Base-by-base conservation (phyloP, 2,797 vertebrate species). In the Galago senegalensis region DNA sequence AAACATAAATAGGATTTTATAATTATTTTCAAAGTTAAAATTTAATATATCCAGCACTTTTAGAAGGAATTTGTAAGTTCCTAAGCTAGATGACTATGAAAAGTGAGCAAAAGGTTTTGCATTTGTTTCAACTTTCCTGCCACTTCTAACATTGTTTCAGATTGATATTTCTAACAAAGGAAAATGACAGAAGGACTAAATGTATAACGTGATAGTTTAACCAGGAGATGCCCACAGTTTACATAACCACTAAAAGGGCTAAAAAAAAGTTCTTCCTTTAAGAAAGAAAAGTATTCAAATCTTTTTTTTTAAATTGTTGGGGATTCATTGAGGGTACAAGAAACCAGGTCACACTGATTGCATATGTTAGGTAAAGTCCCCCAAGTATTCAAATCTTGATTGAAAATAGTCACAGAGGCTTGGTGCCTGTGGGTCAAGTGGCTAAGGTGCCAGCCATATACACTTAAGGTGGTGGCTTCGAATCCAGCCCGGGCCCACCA, bases 11-110 rank as follows among this genome's bases (percentile, higher is more conserved):
- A 76, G 17, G 25, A 89, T 77, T 94, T 95, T 81, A 49, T 56
- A 91, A 85, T 88, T 67, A 91, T 40, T 91, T 85, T 77, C 25
- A 77, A 63, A 96, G 63, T 61, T 93, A 46, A 96, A 72, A 43
- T 53, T 37, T 37, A 93, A 60, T 46, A 81, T 21, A 53, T 43
- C 29, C 49, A 89, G 72, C 23, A 73, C 27, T 75, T 86, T 92
- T 27, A 95, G 67, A 86, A 76, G 69, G 27, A 77, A 63, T 91
- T 87, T 31, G 5, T 53, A 72, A 21, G 17, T 6, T 58, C 12
- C 49, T 82, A 56, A 94, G 31, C 17, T 23, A 79, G n/a, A 91
- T 56, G 34, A 80, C 40, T 73, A 17, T 8, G 31, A 27, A 79
- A 88, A 9, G 8, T 76, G 34, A 91, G n/a, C 85, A 49, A 46